Percentiles rank a stretch among this genome's conserved stretches.
These are phyloP conservation scores for Lophura nycthemera DNA, from an alignment of 2,113 vertebrate species.

Conservation along the genomic window DNA sequence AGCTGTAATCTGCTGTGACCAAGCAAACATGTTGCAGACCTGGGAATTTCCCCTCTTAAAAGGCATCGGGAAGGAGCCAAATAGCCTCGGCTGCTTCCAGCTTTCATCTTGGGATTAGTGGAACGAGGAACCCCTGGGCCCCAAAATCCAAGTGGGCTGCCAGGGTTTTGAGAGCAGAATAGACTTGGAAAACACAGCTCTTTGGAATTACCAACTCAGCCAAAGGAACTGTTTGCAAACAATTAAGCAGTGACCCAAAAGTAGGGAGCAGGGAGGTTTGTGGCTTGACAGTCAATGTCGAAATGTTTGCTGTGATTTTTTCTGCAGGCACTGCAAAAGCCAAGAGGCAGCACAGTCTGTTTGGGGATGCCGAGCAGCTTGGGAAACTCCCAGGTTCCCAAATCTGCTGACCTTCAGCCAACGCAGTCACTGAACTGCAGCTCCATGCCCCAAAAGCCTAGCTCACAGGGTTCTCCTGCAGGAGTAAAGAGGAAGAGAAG, in stretches of 20 bases:
- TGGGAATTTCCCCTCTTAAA: constrained; percentile 45
- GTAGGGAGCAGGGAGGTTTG: not conserved
- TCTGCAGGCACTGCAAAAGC: not conserved
- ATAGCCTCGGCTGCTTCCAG: not conserved
- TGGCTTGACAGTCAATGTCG: not conserved
- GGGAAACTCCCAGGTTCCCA: not conserved
- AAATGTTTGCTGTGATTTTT: constrained; percentile 18
- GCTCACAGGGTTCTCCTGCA: not conserved
- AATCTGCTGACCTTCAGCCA: fast-evolving
- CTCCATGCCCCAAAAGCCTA: not conserved
- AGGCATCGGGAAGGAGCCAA: not conserved
- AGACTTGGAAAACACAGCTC: not conserved
- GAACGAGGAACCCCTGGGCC: not conserved
- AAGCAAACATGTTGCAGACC: not conserved
- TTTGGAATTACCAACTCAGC: not conserved
- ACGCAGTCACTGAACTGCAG: not conserved
- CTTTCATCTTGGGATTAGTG: not conserved
- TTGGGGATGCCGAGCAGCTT: not conserved
- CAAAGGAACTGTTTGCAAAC: constrained; percentile 14
- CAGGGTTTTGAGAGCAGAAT: not conserved
- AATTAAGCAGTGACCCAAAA: not conserved
- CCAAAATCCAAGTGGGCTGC: not conserved
- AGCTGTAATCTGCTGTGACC: not conserved
- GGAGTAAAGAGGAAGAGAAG: not conserved
- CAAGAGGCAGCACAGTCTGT: not conserved